Conservation (phyloP, 2,113 vertebrate genomes). For the Scortum barcoo region DNA sequence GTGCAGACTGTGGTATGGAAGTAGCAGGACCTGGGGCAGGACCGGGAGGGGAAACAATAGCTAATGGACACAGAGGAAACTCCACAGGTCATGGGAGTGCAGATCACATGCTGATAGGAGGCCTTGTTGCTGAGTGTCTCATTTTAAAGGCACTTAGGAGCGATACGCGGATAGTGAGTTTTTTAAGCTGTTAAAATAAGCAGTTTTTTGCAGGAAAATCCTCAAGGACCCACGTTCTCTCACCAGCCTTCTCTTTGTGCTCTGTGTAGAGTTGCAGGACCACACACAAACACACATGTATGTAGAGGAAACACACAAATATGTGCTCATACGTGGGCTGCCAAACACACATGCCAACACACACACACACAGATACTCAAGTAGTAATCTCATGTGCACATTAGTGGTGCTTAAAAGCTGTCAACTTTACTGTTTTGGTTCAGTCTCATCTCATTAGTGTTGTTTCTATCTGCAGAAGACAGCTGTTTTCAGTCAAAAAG, state of each 20-base stretch:
- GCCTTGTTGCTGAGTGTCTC: constrained; percentile 36
- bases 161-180: constrained; percentile 13
- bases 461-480: not conserved
- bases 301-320: constrained; percentile 31
- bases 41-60: constrained; percentile 68
- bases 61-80: constrained; percentile 74
- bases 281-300: constrained; percentile 64
- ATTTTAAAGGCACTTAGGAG: constrained; percentile 56
- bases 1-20: constrained; percentile 59
- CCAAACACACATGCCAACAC: constrained; percentile 38
- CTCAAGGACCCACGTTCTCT: constrained; percentile 54
- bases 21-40: constrained; percentile 52
- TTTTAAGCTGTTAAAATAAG: constrained; percentile 60
- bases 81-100: constrained; percentile 60
- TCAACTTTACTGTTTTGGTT: constrained; percentile 6
- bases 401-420: constrained; percentile 1
- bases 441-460: not conserved
- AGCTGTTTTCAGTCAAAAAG: not conserved
- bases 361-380: constrained; percentile 33
- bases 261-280: constrained; percentile 54
- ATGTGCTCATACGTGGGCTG: not conserved
- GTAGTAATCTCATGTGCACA: not conserved
- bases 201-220: constrained; percentile 60
- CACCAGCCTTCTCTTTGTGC: constrained; percentile 17
- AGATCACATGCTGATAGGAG: constrained; percentile 68